Percentiles rank a stretch among this genome's conserved stretches.
Evolutionary conservation across 2,888 invertebrate genomes (phyloP).

Genomic region (Amphipyra berbera): DNA sequence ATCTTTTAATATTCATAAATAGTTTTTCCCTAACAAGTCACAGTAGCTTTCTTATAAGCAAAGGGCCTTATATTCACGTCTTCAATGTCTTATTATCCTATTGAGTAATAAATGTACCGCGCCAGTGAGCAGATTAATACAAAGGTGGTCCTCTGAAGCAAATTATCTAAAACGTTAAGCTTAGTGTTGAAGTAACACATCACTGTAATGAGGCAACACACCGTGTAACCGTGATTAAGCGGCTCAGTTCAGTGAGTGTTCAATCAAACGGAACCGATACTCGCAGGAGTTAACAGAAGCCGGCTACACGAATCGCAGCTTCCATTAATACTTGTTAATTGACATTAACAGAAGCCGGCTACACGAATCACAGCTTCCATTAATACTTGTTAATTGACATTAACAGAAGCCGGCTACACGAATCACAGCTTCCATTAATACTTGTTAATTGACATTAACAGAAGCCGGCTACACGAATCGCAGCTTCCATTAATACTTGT

Average conservation of each 20-base stretch:
- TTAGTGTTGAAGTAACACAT: constrained; percentile 57
- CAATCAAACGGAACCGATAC: constrained; percentile 79
- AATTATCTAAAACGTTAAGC: constrained; percentile 36
- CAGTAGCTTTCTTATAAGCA: background rate
- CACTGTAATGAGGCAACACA: constrained; percentile 68
- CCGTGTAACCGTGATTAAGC: constrained; percentile 78
- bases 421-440: constrained; percentile 71
- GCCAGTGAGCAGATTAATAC: constrained; percentile 19
- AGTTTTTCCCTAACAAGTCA: background rate
- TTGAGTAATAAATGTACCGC: constrained; percentile 6
- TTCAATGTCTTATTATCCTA: background rate
- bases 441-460: constrained; percentile 71
- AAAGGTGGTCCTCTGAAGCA: constrained; percentile 17
- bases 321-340: constrained; percentile 63
- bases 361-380: constrained; percentile 69
- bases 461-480: constrained; percentile 69
- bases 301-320: constrained; percentile 68
- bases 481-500: constrained; percentile 68
- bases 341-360: constrained; percentile 51
- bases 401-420: constrained; percentile 67
- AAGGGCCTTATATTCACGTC: background rate
- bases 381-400: constrained; percentile 72
- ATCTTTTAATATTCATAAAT: no score
- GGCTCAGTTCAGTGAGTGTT: constrained; percentile 72
- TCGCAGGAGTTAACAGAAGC: constrained; percentile 65